Evolutionary conservation across 2,888 invertebrate genomes (phyloP).

Genomic region (Pardosa pseudoannulata): DNA sequence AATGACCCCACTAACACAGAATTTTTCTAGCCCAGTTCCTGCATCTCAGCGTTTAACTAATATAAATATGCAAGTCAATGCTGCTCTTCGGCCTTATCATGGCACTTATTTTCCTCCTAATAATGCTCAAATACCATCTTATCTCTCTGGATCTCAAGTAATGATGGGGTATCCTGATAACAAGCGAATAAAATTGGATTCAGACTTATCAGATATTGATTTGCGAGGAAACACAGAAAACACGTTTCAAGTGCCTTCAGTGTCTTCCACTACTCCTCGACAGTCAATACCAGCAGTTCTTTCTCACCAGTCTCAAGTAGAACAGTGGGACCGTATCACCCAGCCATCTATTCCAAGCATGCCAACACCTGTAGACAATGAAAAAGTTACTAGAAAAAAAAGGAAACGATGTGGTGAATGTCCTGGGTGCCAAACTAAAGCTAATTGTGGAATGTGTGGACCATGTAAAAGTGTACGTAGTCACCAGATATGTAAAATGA

Average conservation of each 20-base stretch:
- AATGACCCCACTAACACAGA: slow-evolving; percentile 54
- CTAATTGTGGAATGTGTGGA: slow-evolving; percentile 96
- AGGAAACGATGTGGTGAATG: slow-evolving; percentile 89
- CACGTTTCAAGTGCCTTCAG: slow-evolving; percentile 74
- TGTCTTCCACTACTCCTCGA: slow-evolving; percentile 73
- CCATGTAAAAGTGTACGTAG: slow-evolving; percentile 87
- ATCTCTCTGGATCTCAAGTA: slow-evolving; percentile 52
- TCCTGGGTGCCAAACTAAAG: slow-evolving; percentile 94
- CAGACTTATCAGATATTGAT: slow-evolving; percentile 48
- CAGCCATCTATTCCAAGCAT: slow-evolving; percentile 40
- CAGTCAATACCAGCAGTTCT: slow-evolving; percentile 37
- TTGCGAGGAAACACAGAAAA: slow-evolving; percentile 62
- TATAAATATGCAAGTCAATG: slow-evolving; percentile 62
- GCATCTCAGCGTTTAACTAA: slow-evolving; percentile 41
- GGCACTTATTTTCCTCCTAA: slow-evolving; percentile 20
- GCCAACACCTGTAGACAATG: slow-evolving; percentile 33
- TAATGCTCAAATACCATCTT: slow-evolving; percentile 43
- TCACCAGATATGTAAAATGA: slow-evolving; percentile 96
- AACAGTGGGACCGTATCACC: slow-evolving; percentile 68
- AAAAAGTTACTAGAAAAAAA: slow-evolving; percentile 73
- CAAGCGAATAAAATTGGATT: slow-evolving; percentile 61
- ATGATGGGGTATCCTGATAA: slow-evolving; percentile 57
- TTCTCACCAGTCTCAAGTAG: slow-evolving; percentile 61
- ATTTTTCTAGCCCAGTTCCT: slow-evolving; percentile 34
- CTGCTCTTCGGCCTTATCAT: slow-evolving; percentile 35